Conservation (phyloP, 2,797 vertebrate genomes). For the Delichon dasypus region DNA sequence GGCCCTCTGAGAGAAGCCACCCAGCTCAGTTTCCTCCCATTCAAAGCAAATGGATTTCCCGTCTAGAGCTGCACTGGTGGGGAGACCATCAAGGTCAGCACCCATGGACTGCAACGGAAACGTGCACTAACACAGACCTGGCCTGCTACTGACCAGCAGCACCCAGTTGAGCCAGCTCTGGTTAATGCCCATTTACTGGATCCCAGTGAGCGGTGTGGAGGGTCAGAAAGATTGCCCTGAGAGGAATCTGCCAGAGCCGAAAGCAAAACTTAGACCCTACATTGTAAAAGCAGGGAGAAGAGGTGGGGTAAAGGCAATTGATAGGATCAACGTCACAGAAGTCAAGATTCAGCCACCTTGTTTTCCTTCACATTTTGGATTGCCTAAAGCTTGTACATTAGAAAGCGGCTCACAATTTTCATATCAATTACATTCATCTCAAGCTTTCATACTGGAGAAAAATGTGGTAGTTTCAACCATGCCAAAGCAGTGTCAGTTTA, state of each 20-base stretch:
- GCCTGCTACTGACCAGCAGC: background rate
- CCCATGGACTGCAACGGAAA: background rate
- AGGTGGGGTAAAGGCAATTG: background rate
- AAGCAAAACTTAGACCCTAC: background rate
- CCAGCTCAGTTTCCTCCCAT: background rate
- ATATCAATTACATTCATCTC: background rate
- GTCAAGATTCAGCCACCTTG: background rate
- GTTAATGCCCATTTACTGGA: background rate
- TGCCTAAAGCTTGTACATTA: background rate
- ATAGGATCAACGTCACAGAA: background rate
- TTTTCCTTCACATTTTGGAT: background rate
- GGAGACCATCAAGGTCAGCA: accelerated
- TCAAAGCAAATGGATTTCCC: background rate
- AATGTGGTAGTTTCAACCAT: background rate
- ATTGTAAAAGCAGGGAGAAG: background rate
- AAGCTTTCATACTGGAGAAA: background rate
- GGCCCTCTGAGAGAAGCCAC: background rate
- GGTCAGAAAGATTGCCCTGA: background rate
- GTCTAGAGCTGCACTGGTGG: background rate
- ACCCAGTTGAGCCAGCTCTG: background rate
- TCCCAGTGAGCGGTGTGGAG: background rate
- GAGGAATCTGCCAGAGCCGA: background rate
- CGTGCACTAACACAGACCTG: background rate
- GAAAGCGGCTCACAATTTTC: background rate
- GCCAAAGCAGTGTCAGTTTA: background rate